phyloP scores from a whole-genome alignment of 2,113 vertebrate species.

The Indicator indicator region DNA sequence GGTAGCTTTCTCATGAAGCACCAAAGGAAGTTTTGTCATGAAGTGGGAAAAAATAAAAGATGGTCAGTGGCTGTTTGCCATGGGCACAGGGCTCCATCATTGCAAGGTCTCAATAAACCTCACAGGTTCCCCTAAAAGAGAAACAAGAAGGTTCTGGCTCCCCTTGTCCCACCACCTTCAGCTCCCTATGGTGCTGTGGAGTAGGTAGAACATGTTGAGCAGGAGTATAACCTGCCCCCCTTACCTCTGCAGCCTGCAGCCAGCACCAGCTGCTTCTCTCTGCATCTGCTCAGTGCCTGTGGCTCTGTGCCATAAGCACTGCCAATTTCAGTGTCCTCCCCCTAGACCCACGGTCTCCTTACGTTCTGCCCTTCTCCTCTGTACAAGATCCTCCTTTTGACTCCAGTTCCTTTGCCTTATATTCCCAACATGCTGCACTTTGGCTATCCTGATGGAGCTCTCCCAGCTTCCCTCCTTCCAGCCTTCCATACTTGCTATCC shows the following conservation, averaged over 20 bases:
- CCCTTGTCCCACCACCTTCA: background rate
- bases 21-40: background rate
- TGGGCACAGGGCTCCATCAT: background rate
- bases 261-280: too few relatives aligned
- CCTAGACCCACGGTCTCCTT: background rate
- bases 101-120: too few relatives aligned
- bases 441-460: background rate
- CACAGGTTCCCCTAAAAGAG: accelerated
- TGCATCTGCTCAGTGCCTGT: accelerated
- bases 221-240: background rate
- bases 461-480: background rate
- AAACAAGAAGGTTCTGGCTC: background rate
- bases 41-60: background rate
- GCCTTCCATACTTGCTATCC: accelerated
- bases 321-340: accelerated
- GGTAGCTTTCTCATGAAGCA: accelerated
- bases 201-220: accelerated
- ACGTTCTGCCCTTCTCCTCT: accelerated
- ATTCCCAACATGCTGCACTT: accelerated
- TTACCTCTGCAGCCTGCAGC: too few relatives aligned
- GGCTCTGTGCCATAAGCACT: background rate
- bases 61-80: accelerated
- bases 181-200: accelerated
- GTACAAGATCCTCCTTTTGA: background rate
- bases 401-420: background rate